phyloP scores from a whole-genome alignment of 1,140 invertebrate genomes.

The Drosophila trapezifrons region DNA sequence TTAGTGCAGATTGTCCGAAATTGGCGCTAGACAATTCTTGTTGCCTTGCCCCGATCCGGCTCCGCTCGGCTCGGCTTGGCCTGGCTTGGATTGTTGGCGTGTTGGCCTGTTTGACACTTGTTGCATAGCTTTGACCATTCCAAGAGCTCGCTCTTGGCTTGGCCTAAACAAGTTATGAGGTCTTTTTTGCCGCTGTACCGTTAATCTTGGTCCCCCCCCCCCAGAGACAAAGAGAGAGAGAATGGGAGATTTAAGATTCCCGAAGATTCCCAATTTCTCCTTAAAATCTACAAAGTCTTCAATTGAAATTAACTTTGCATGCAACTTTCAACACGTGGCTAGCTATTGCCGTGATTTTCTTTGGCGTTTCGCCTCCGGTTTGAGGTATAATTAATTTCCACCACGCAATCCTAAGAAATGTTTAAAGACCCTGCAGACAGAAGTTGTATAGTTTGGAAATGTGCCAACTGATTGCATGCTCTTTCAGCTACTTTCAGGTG shows the following conservation, averaged over 20 bases:
- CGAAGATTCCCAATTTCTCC: neutral
- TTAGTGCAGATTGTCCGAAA: slow-evolving; percentile 79
- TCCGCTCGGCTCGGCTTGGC: slow-evolving; percentile 22
- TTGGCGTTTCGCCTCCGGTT: slow-evolving; percentile 52
- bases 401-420: slow-evolving; percentile 64
- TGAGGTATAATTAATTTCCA: slow-evolving; percentile 68
- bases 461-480: slow-evolving; percentile 32
- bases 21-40: slow-evolving; percentile 66
- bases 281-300: neutral
- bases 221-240: neutral
- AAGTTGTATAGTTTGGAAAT: neutral
- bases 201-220: slow-evolving; percentile 34
- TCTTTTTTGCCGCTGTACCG: slow-evolving; percentile 45
- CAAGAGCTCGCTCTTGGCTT: slow-evolving; percentile 54
- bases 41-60: slow-evolving; percentile 49
- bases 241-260: slow-evolving; percentile 7
- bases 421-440: slow-evolving; percentile 15
- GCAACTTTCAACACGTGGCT: slow-evolving; percentile 61
- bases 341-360: slow-evolving; percentile 53
- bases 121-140: slow-evolving; percentile 74
- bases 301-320: slow-evolving; percentile 24
- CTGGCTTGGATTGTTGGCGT: slow-evolving; percentile 20
- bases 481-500: slow-evolving; percentile 12
- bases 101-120: slow-evolving; percentile 60
- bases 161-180: slow-evolving; percentile 60